Evolutionary conservation across 2,888 invertebrate species (phyloP), one percentile per base, ranked within the genome.

Genomic region (Thera britannica): DNA sequence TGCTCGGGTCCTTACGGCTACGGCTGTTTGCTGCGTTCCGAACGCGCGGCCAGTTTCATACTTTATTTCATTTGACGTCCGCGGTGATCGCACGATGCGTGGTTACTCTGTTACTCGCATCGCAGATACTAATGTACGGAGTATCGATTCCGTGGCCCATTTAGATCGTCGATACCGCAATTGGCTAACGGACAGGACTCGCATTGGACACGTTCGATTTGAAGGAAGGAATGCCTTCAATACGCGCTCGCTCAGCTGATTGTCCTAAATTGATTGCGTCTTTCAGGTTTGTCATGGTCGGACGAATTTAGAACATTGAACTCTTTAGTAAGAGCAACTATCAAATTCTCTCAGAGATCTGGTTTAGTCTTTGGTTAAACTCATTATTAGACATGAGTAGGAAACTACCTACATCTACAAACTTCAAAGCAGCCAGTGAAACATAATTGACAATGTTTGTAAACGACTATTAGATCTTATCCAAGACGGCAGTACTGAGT

Each of bases 81-180:
- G 79, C 79, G 79, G 80, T 87, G 87, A 86, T 87, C 85, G 83
- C 84, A 84, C 86, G 87, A 87, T 86, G 84, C 85, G 82, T 86
- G 82, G 80, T 83, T 85, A 83, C 83, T 82, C 79, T 84, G 83
- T 81, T 86, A 82, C 68, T 68, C 68, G 61, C 63, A 68, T 68
- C 68, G 64, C 63, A 68, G 44, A 46, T 58, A 58, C 83, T 77
- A 84, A 85, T 80, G 83, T 85, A 86, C 80, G 76, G 80, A 84
- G 79, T 85, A 89, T 89, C 86, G 87, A 86, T 88, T 87, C 84
- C 80, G 84, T 90, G 90, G 83, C 89, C 90, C 82, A 90, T 90
- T 91, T 92, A 90, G 90, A 92, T 91, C 81, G 83, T 68, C 75
- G 90, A 90, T 90, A 92, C 84, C 83, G 83, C 88, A 83, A 81